Base-by-base conservation (phyloP, 2,113 vertebrate species). In the Falcunculus frontatus region DNA sequence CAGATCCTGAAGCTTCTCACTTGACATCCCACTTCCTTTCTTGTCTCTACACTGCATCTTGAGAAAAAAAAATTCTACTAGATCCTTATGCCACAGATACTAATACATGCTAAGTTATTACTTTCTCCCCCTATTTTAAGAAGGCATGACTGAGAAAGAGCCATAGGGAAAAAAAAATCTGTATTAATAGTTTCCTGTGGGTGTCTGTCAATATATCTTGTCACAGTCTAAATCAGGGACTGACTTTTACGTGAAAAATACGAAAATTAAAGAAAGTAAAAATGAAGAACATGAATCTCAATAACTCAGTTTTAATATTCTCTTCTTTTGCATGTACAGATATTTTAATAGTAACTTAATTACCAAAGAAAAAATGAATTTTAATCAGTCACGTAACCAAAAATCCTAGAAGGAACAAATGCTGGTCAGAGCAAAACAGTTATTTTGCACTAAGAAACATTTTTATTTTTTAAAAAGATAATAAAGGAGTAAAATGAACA, bases 131-230 rank as follows among this genome's bases (percentile, higher is more conserved):
- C 33, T 86, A 42, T 83, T 93, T 91, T 88, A 93, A 82, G 81
- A 82, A 68, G 26, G 17, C 16, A 64, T 16, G 70, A 80, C n/a
- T 65, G 75, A 84, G 69, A 84, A 91, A 83, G 26, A 93, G 52
- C 70, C 62, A 83, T 14, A 67, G 41, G 39, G n/a, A 55, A 65
- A 70, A 41, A 53, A 30, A 56, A 75, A 42, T 59, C 26, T 35
- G 10, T 70, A 93, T 93, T 93, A 90, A 93, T 75, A 88, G 85
- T 65, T 94, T 93, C n/a, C 79, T 80, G 63, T 84, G 80, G 91
- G 72, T 83, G 47, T 63, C 75, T 91, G 42, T 85, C 95, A 88
- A 65, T 93, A 47, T 65, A 88, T 46, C 82, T 82, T 91, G 49
- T 74, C 82, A 93, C 27, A 70, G 39, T 75, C 64, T 91, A 92